These are phyloP conservation scores for Microctenopoma stevenorrisi DNA, from an alignment of 2,797 vertebrate genomes.

Conservation along the genomic window DNA sequence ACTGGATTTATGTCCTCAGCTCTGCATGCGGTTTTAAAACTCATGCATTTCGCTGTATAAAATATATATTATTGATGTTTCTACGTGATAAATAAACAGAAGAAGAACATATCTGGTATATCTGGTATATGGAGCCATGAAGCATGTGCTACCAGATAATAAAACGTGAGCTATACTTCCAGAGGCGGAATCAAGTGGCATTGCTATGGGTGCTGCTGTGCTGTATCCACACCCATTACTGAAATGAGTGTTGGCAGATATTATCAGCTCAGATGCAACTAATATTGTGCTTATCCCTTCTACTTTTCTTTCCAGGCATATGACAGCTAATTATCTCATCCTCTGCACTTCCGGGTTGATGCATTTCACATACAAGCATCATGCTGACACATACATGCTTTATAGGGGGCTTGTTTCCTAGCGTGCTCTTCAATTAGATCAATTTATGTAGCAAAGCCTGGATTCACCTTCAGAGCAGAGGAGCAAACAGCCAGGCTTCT, in stretches of 20 bases:
- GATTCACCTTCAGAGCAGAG: constrained; percentile 78
- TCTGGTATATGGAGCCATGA: constrained; percentile 10
- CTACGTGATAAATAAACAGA: constrained; percentile 34
- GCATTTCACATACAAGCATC: constrained; percentile 63
- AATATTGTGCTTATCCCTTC: constrained; percentile 54
- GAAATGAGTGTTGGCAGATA: constrained; percentile 40
- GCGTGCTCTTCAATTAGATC: constrained; percentile 81
- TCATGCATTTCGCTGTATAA: constrained; percentile 21
- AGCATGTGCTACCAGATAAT: constrained; percentile 21
- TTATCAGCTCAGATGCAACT: constrained; percentile 49
- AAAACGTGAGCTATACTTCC: constrained; percentile 24
- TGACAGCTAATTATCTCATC: constrained; percentile 59
- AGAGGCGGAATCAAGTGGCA: constrained; percentile 9
- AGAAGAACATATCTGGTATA: constrained; percentile 19
- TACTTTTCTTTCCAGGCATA: constrained; percentile 40
- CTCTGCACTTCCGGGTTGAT: constrained; percentile 55
- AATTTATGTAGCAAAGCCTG: constrained; percentile 77
- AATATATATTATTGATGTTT: constrained; percentile 34
- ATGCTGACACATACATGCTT: constrained; percentile 67
- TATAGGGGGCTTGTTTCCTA: constrained; percentile 72
- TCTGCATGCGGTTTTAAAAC: constrained; percentile 42
- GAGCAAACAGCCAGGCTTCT: constrained; percentile 73
- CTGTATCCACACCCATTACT: constrained; percentile 31
- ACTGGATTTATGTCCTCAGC: constrained; percentile 44
- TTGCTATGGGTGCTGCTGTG: neutral